Evolutionary conservation across 2,888 invertebrate species (phyloP).

Genomic region (Troilus luridus): DNA sequence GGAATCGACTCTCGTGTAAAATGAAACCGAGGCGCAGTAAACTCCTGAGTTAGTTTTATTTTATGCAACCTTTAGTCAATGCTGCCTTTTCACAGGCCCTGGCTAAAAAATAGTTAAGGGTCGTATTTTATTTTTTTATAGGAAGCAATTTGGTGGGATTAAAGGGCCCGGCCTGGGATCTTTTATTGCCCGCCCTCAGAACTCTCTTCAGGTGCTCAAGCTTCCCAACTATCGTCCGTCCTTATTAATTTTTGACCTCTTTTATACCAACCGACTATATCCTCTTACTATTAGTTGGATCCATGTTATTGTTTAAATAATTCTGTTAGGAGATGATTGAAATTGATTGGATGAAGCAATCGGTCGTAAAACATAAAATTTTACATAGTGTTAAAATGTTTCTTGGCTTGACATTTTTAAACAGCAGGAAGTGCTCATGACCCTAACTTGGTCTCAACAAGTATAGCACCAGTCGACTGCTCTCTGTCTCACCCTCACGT

Average conservation of each 20-base stretch:
- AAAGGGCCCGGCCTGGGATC: neutral
- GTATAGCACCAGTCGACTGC: too few species aligned
- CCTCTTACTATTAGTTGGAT: neutral
- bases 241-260: conserved; percentile 34
- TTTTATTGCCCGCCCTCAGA: conserved; percentile 31
- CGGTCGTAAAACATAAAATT: too few species aligned
- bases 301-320: too few species aligned
- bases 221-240: neutral
- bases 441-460: too few species aligned
- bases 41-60: conserved; percentile 52
- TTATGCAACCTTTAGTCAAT: conserved; percentile 49
- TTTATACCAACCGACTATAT: neutral
- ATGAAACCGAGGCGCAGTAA: neutral
- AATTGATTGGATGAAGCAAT: too few species aligned
- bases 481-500: too few species aligned
- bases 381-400: too few species aligned
- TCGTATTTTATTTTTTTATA: conserved; percentile 28
- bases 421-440: too few species aligned
- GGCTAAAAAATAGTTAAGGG: conserved; percentile 28
- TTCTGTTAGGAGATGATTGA: too few species aligned
- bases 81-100: conserved; percentile 24
- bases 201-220: conserved; percentile 29
- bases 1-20: conserved; percentile 19
- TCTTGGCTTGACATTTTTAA: too few species aligned
- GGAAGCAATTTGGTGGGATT: conserved; percentile 50